phyloP scores from a whole-genome alignment of 53 echinoderm and acorn worm genomes.

The Paelopatides confundens region DNA sequence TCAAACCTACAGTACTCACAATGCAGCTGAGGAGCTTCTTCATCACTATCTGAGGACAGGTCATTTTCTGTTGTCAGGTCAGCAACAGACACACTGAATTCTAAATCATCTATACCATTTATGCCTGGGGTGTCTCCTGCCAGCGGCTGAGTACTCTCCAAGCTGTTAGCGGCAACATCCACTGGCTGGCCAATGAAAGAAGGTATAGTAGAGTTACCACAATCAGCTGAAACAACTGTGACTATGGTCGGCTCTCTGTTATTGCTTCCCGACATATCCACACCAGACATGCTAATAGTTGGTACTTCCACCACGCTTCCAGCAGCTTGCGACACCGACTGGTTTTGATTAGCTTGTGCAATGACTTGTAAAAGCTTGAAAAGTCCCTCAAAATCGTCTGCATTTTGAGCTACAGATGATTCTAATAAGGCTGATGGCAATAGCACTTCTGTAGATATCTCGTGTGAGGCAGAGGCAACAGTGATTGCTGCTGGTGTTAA shows the following conservation, averaged over 20 bases:
- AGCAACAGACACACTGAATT: not conserved
- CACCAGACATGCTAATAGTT: not conserved
- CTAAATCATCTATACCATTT: not conserved
- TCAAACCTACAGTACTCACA: conserved; percentile 8
- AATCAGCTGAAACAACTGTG: not conserved
- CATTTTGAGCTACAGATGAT: not conserved
- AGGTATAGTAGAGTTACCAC: not conserved
- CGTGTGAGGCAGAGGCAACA: not conserved
- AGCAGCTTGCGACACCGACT: not conserved
- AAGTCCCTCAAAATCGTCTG: conserved; percentile 45
- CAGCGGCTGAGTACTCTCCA: not conserved
- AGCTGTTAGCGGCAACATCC: not conserved
- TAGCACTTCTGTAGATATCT: not conserved
- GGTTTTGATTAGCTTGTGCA: conserved; percentile 15
- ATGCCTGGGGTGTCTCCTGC: not conserved
- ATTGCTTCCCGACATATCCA: not conserved
- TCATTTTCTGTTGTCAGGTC: not conserved
- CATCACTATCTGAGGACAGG: not conserved
- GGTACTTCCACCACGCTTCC: not conserved
- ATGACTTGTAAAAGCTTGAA: conserved; percentile 44
- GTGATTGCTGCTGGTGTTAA: not conserved
- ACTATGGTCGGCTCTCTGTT: not conserved
- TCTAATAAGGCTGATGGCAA: not conserved
- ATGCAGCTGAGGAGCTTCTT: not conserved
- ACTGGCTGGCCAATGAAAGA: not conserved